phyloP scores from a whole-genome alignment of 1,140 invertebrate genomes.

The Heliconius hermathena region DNA sequence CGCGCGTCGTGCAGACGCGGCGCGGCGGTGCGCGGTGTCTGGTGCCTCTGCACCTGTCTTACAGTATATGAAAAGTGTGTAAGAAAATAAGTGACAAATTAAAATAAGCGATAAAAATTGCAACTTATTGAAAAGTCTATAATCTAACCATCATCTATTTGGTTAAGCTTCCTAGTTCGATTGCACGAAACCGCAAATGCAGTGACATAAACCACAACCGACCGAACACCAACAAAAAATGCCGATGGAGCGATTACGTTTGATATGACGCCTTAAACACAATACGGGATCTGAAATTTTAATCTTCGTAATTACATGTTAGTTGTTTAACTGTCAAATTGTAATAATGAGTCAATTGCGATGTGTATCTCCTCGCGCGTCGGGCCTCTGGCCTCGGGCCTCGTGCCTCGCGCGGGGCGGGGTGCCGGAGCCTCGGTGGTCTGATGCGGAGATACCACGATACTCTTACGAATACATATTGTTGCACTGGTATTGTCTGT shows the following conservation, averaged over 20 bases:
- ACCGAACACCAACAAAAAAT: conserved; percentile 15
- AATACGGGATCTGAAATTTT: conserved; percentile 37
- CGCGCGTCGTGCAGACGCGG: neutral
- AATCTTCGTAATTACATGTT: conserved; percentile 48
- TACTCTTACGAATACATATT: neutral
- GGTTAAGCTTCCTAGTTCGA: neutral
- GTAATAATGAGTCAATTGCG: conserved; percentile 59
- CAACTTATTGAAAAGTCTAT: no score
- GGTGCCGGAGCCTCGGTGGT: conserved; percentile 34
- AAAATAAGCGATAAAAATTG: no score
- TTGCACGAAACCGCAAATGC: neutral
- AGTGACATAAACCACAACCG: conserved; percentile 31
- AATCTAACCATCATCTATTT: no score
- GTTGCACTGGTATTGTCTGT: neutral
- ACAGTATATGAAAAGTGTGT: no score
- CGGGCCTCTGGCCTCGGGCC: neutral
- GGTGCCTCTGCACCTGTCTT: no score
- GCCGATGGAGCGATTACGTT: conserved; percentile 28
- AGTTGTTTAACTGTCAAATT: conserved; percentile 46
- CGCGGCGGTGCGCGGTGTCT: no score
- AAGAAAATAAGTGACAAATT: no score
- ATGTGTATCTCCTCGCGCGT: conserved; percentile 35
- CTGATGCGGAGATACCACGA: neutral
- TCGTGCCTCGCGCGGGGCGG: conserved; percentile 10
- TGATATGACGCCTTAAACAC: conserved; percentile 40